Percentiles rank a stretch among this genome's conserved stretches.
phyloP scores from a whole-genome alignment of 2,888 invertebrate genomes.

The Ceratothoa steindachneri region DNA sequence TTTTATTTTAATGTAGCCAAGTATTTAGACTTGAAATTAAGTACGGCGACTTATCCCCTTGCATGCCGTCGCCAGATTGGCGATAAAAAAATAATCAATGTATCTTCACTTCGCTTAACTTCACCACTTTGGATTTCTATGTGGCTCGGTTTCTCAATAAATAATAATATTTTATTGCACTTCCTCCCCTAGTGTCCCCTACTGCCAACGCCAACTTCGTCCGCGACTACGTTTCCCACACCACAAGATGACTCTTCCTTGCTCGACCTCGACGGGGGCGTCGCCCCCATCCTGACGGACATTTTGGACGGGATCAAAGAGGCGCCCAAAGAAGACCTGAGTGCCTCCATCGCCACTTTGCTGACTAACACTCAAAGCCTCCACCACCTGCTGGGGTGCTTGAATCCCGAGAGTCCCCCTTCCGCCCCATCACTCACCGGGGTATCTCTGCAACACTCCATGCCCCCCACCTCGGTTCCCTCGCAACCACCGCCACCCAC shows the following conservation, averaged over 20 bases:
- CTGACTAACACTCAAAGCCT: constrained; percentile 53
- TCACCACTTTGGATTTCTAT: no score
- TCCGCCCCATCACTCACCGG: constrained; percentile 46
- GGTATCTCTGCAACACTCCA: constrained; percentile 47
- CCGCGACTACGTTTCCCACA: constrained; percentile 47
- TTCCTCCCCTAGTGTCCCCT: constrained; percentile 50
- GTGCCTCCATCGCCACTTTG: constrained; percentile 52
- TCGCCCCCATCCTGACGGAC: constrained; percentile 41
- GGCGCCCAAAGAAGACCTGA: constrained; percentile 50
- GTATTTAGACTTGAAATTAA: no score
- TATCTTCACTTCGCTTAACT: no score
- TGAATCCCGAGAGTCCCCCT: constrained; percentile 44
- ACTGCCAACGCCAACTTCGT: constrained; percentile 51
- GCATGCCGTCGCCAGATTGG: no score
- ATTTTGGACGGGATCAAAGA: constrained; percentile 27
- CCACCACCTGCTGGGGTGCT: constrained; percentile 51
- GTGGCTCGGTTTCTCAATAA: no score
- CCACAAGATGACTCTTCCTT: constrained; percentile 49
- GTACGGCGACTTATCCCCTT: no score
- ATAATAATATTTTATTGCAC: background rate
- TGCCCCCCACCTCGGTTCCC: constrained; percentile 41
- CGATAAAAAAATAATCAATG: no score
- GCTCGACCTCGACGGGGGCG: constrained; percentile 48
- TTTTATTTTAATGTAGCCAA: no score
- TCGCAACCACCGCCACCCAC: constrained; percentile 23